Evolutionary conservation across 2,888 invertebrate genomes (phyloP), one percentile per base, ranked within the genome.

Genomic region (Heliconius ethilla): DNA sequence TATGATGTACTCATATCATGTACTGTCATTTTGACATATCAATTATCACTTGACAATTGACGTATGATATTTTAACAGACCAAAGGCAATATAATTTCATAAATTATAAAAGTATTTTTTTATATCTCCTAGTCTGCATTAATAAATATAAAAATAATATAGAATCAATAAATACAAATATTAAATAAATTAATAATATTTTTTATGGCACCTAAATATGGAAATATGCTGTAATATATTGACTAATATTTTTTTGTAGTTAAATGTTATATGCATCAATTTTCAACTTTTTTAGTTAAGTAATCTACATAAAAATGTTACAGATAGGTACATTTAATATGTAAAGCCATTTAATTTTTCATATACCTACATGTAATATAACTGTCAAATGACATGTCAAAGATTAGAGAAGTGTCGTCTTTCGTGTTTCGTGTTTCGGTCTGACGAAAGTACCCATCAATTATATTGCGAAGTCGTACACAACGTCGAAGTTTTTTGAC

Each of bases 331-430:
- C 40, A 40, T 40, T 40, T 40, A 40, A 40, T 9, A 11, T 11
- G 40, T 40, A 40, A 40, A 40, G 40, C 40, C 40, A 40, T 25
- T 45, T 25, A 69, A 15, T 40, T 69, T 25, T 69, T 40, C 25
- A 25, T n/a, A 1, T 25, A 15, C n/a, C 5, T 59, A 51, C 6
- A n/a, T n/a, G 59, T 9, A 51, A 66, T 22, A 33, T 67, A 7
- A 55, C 51, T 70, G 70, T 70, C 70, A 70, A 70, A n/a, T 70
- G 5, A 29, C 55, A 70, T 55, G 70, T 70, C 55, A 70, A 55
- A 70, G 70, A 70, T 62, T 62, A 27, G 27, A 70, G 51, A 59
- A 25, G 72, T 59, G 37, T 72, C 59, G 72, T 72, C 33, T 72
- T 72, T 59, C n/a, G 33, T 25, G 37, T 72, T 72, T 59, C 15